Evolutionary conservation across 1,140 invertebrate species (phyloP).

Genomic region (Rhyacophila brunnea): DNA sequence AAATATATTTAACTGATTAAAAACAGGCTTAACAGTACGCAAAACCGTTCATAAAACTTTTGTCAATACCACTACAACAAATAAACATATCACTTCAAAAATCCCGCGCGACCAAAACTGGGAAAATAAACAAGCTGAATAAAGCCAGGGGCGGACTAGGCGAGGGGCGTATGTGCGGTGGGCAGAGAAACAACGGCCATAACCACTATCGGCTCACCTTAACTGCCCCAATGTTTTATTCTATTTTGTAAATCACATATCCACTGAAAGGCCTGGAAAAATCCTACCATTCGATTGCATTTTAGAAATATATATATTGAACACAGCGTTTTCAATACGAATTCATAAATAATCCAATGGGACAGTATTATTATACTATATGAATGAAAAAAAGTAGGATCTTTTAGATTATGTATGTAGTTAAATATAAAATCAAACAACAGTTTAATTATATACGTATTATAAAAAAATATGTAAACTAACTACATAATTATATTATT

Average conservation of each 20-base stretch:
- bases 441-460: too few relatives aligned
- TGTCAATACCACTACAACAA: constrained; percentile 20
- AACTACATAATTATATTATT: too few relatives aligned
- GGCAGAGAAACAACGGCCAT: constrained; percentile 5
- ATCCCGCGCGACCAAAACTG: constrained; percentile 18
- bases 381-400: too few relatives aligned
- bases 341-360: too few relatives aligned
- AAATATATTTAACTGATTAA: background rate
- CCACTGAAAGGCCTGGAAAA: constrained; percentile 5
- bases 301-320: too few relatives aligned
- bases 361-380: too few relatives aligned
- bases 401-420: too few relatives aligned
- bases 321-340: too few relatives aligned
- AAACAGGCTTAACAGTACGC: background rate
- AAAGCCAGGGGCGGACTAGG: constrained; percentile 16
- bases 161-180: constrained; percentile 11
- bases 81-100: constrained; percentile 29
- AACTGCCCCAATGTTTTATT: constrained; percentile 21
- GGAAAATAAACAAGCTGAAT: constrained; percentile 28
- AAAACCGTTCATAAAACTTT: constrained; percentile 8
- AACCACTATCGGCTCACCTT: constrained; percentile 12
- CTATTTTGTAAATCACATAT: constrained; percentile 27
- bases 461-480: too few relatives aligned
- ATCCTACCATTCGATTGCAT: too few relatives aligned
- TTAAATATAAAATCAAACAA: too few relatives aligned